phyloP scores from a whole-genome alignment of 2,797 vertebrate species.

The Chaetodon trifasciatus region DNA sequence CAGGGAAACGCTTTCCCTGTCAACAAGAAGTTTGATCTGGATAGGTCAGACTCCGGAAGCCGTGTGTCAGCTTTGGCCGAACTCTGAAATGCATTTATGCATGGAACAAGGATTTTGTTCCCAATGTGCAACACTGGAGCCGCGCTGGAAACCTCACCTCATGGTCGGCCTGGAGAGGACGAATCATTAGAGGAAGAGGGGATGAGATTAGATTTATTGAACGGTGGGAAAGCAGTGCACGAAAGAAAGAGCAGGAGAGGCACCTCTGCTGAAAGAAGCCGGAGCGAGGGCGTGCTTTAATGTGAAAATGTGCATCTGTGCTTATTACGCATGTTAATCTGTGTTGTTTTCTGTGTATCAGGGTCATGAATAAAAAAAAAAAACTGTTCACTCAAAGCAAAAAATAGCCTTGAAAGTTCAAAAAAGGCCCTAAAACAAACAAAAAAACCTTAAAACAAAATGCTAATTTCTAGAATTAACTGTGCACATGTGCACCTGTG shows the following conservation, averaged over 20 bases:
- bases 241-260: not conserved
- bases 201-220: conserved; percentile 20
- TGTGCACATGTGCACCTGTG: not conserved
- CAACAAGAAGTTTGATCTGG: not conserved
- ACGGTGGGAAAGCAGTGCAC: not conserved
- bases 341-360: not conserved
- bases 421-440: not conserved
- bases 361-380: conserved; percentile 2
- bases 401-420: conserved; percentile 11
- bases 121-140: not conserved
- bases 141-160: not conserved
- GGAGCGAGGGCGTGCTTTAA: not conserved
- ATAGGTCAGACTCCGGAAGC: not conserved
- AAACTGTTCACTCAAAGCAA: conserved; percentile 13
- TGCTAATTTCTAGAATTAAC: not conserved
- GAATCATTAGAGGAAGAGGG: not conserved
- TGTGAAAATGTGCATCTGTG: conserved; percentile 16
- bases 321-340: conserved; percentile 22
- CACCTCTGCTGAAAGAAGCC: not conserved
- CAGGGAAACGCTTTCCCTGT: not conserved
- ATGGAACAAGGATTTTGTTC: conserved; percentile 4
- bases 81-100: conserved; percentile 29
- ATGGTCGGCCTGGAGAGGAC: not conserved
- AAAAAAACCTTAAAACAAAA: conserved; percentile 1
- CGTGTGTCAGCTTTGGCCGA: conserved; percentile 6